Base-by-base conservation (phyloP, 2,113 vertebrate species). In the Anser brachyrhynchus region DNA sequence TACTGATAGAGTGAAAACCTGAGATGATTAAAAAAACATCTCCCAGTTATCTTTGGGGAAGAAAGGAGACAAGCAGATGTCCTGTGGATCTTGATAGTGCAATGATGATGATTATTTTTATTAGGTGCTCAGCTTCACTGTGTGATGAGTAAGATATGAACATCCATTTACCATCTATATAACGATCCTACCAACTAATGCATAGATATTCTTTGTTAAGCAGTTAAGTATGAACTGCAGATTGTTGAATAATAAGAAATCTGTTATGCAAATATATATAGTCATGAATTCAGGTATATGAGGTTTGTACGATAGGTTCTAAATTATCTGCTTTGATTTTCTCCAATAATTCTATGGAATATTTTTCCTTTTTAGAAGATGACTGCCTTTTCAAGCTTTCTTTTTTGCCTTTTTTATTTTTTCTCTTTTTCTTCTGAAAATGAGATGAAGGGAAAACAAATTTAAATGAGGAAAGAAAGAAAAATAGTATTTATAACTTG, bases 281-380 rank as follows among this genome's bases (percentile, higher is more conserved):
- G 54, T 57, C 10, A 55, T 67, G 20, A 43, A 67, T 72, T 39
- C 49, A 39, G 18, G 13, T 71, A 29, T 54, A 65, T 13, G 76
- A 94, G 76, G 43, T 86, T 92, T 61, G 61, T 64, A n/a, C 5
- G 29, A 65, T 57, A 41, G 15, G 33, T 35, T 84, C 66, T 49
- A 89, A 94, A 72, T 89, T 59, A 81, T 79, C 89, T 72, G 39
- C 22, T 81, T 71, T 75, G 77, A 41, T 81, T 87, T 92, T 79
- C 54, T 84, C 18, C 52, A 51, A 11, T 80, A 84, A 59, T 57
- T 93, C 72, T 81, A 28, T 20, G 20, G 72, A 84, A 86, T 85
- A 9, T 80, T 86, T 76, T 10, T 54, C 72, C 46, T 77, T 84
- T n/a, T 74, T 3, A 28, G 72, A 91, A 84, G 3, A 37, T 35